Conservation (phyloP, 2,113 vertebrate species). For the Plotosus lineatus region DNA sequence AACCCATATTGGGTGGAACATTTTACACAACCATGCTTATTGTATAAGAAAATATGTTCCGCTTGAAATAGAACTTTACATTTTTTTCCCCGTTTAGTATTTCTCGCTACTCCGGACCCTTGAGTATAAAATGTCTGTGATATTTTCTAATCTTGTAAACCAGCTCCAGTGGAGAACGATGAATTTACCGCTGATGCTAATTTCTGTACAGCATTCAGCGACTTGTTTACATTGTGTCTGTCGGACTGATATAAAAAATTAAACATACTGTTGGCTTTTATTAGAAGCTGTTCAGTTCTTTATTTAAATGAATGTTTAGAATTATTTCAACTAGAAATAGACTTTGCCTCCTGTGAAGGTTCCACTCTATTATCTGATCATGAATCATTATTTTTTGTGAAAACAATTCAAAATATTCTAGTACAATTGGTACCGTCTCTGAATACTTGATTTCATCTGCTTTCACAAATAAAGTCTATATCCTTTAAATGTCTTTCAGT, state of each 20-base stretch:
- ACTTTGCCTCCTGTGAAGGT: slow-evolving; percentile 4
- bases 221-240: background rate
- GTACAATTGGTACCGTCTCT: background rate
- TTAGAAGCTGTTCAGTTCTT: background rate
- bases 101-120: background rate
- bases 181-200: background rate
- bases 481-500: background rate
- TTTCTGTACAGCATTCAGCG: background rate
- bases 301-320: slow-evolving; percentile 3
- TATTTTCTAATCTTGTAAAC: background rate
- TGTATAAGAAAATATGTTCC: background rate
- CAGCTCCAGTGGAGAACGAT: background rate
- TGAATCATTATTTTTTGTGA: background rate
- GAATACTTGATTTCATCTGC: background rate
- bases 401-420: background rate
- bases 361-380: background rate
- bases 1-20: slow-evolving; percentile 9
- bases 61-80: background rate
- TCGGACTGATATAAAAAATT: background rate
- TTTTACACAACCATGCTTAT: no score
- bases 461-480: background rate
- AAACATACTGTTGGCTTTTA: background rate
- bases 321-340: background rate
- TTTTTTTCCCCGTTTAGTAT: background rate
- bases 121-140: slow-evolving; percentile 1